Conservation (phyloP, 2,888 invertebrate species). For the Synanthedon formicaeformis region DNA sequence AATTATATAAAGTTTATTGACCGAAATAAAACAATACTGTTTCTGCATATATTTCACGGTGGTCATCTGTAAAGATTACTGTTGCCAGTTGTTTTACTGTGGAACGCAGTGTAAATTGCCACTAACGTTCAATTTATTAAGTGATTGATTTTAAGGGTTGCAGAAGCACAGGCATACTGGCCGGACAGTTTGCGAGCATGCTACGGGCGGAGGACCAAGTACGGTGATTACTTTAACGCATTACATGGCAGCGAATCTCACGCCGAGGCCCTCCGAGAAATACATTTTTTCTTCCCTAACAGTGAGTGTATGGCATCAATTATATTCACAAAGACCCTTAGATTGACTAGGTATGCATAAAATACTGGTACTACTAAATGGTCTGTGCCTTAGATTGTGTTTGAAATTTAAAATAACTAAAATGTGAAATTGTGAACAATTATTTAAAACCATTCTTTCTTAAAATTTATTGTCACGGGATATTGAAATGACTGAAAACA, state of each 20-base stretch:
- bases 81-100: no score
- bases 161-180: constrained; percentile 77
- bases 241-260: constrained; percentile 83
- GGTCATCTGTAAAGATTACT: neutral
- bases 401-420: no score
- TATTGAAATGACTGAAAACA: no score
- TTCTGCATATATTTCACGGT: neutral
- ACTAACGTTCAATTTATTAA: neutral
- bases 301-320: constrained; percentile 59
- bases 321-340: no score
- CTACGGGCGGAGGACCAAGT: constrained; percentile 74
- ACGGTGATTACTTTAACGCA: constrained; percentile 76
- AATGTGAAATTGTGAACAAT: no score
- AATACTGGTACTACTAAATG: no score
- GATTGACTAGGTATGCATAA: no score
- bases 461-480: no score
- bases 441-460: no score
- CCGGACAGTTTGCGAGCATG: constrained; percentile 78
- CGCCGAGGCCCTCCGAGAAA: constrained; percentile 78
- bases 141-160: constrained; percentile 32
- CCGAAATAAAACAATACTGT: neutral
- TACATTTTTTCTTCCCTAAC: constrained; percentile 88
- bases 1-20: no score
- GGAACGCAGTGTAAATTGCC: no score
- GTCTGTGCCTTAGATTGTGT: no score